Evolutionary conservation across 2,888 invertebrate species (phyloP).

Genomic region (Pammene fasciana): DNA sequence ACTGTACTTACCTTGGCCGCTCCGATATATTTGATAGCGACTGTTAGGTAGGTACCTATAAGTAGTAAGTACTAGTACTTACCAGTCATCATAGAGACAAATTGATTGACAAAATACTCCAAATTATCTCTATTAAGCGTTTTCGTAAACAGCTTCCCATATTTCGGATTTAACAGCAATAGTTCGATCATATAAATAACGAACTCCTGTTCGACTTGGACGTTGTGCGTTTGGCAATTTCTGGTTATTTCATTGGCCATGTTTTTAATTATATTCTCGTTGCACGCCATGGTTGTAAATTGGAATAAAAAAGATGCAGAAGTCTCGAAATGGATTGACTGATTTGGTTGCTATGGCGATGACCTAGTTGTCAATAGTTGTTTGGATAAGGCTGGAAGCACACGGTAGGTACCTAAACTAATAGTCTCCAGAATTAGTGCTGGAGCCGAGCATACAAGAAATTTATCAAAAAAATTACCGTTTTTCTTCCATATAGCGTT

Average conservation of each 20-base stretch:
- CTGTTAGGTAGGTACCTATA: not conserved
- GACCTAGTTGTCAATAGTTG: not conserved
- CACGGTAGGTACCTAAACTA: too few relatives aligned
- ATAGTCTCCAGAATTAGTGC: too few relatives aligned
- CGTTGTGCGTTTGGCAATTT: constrained; percentile 73
- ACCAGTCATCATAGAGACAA: constrained; percentile 75
- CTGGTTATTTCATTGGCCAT: constrained; percentile 83
- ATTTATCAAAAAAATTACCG: too few relatives aligned
- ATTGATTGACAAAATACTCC: constrained; percentile 80
- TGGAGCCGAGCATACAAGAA: too few relatives aligned
- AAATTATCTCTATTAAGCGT: constrained; percentile 76
- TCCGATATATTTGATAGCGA: too few relatives aligned
- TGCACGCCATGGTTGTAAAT: constrained; percentile 65
- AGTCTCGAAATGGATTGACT: constrained; percentile 24
- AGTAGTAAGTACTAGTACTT: constrained; percentile 49
- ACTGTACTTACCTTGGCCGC: too few relatives aligned
- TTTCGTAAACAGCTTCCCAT: constrained; percentile 77
- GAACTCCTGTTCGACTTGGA: constrained; percentile 76
- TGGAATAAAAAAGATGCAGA: constrained; percentile 20
- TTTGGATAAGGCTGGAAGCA: not conserved
- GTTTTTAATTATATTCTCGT: constrained; percentile 81
- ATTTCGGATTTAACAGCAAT: constrained; percentile 81
- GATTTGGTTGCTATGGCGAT: constrained; percentile 24
- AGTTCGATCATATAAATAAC: constrained; percentile 80
- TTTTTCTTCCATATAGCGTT: too few relatives aligned